phyloP scores from a whole-genome alignment of 2,888 invertebrate genomes.

The Mythimna ferrago region DNA sequence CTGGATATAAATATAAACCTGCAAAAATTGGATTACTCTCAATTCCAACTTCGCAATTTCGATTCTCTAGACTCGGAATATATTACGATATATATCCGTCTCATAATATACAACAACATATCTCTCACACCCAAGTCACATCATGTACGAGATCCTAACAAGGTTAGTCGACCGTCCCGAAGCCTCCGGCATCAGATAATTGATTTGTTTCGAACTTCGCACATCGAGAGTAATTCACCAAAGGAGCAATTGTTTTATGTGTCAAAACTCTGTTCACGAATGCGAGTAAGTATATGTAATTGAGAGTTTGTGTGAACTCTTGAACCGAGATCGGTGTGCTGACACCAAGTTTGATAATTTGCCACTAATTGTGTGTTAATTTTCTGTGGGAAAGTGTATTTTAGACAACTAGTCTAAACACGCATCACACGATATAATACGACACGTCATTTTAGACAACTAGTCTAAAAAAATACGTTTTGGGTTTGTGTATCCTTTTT shows the following conservation, averaged over 20 bases:
- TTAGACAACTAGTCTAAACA: too few species aligned
- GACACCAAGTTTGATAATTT: constrained; percentile 19
- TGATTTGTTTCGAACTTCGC: constrained; percentile 56
- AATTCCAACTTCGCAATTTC: neutral
- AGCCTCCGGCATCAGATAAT: constrained; percentile 52
- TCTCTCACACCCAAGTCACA: constrained; percentile 25
- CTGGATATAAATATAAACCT: too few species aligned
- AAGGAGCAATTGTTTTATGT: constrained; percentile 30
- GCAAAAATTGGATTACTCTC: neutral
- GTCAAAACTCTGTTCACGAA: constrained; percentile 31
- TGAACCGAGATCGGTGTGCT: constrained; percentile 4
- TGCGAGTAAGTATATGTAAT: neutral
- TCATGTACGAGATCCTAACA: constrained; percentile 27
- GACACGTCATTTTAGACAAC: too few species aligned
- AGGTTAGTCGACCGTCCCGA: constrained; percentile 16
- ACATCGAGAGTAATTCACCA: constrained; percentile 34
- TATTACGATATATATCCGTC: constrained; percentile 13
- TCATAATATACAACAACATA: constrained; percentile 8
- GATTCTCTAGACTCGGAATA: neutral
- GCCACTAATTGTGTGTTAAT: neutral
- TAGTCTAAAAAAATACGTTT: too few species aligned
- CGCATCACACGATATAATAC: too few species aligned
- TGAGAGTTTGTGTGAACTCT: constrained; percentile 29
- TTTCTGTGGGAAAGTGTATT: neutral
- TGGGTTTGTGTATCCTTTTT: too few species aligned